phyloP scores from a whole-genome alignment of 2,113 vertebrate genomes.

The Nyctereutes procyonoides region DNA sequence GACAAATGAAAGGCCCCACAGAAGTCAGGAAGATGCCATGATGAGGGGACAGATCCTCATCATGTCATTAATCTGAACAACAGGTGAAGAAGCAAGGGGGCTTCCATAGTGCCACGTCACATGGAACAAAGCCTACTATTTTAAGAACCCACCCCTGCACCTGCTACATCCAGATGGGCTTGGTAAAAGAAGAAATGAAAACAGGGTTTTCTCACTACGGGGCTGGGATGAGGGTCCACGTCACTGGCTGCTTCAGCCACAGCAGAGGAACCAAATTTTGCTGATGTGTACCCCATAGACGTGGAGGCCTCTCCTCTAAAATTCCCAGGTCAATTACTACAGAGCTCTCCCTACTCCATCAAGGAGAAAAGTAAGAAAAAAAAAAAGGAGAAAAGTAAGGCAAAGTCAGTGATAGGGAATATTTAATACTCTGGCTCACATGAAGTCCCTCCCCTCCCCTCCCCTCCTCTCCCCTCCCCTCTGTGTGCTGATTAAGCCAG shows the following conservation, averaged over 20 bases:
- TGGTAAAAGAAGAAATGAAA: slow-evolving; percentile 76
- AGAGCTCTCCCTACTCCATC: not conserved
- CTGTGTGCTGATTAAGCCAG: not conserved
- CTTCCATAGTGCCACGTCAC: slow-evolving; percentile 69
- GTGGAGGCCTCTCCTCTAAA: not conserved
- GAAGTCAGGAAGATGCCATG: not conserved
- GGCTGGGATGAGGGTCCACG: not conserved
- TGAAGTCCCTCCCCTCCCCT: not conserved
- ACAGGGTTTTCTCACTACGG: slow-evolving; percentile 32
- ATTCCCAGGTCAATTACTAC: not conserved
- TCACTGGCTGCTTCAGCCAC: not conserved
- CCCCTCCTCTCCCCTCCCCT: no score
- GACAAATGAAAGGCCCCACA: not conserved
- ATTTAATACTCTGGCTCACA: not conserved
- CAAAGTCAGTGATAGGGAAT: not conserved
- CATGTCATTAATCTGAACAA: slow-evolving; percentile 27
- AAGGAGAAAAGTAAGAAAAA: not conserved
- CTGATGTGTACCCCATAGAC: no score
- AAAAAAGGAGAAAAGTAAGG: not conserved
- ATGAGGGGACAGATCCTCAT: not conserved
- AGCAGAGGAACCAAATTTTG: not conserved
- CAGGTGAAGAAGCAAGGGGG: slow-evolving; percentile 36
- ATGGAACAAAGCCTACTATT: slow-evolving; percentile 68
- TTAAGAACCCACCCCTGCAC: slow-evolving; percentile 67
- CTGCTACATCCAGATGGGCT: slow-evolving; percentile 74